Conservation (phyloP, 2,113 vertebrate genomes). For the Colaptes auratus region DNA sequence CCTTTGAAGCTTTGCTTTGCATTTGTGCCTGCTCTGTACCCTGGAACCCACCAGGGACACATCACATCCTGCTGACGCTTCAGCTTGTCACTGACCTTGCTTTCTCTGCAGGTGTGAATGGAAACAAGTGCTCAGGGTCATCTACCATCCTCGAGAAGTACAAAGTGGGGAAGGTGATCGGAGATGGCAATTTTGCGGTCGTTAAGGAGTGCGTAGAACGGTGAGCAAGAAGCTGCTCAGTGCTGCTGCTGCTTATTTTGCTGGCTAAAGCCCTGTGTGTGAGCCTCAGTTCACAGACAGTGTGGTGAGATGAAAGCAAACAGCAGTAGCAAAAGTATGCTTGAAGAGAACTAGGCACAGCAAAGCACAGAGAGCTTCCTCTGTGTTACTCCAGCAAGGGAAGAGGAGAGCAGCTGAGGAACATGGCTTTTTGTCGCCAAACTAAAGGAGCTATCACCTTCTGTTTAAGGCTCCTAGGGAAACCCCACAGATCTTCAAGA, state of each 20-base stretch:
- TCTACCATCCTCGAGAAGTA: conserved; percentile 90
- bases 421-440: not conserved
- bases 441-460: not conserved
- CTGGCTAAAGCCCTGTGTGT: not conserved
- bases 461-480: not conserved
- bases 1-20: not conserved
- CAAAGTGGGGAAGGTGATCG: conserved; percentile 94
- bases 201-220: conserved; percentile 94
- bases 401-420: not conserved
- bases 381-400: not conserved
- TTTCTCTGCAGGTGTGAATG: conserved; percentile 82
- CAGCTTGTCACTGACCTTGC: not conserved
- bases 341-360: not conserved
- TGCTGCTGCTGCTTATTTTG: not conserved
- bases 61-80: not conserved
- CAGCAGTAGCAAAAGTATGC: not conserved
- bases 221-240: conserved; percentile 71
- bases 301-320: not conserved
- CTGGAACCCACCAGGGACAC: not conserved
- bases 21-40: not conserved
- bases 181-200: conserved; percentile 97
- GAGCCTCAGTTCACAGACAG: not conserved
- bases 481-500: not conserved
- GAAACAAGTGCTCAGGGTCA: conserved; percentile 83
- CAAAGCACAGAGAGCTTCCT: not conserved